Percentiles rank a stretch among this genome's conserved stretches.
Evolutionary conservation across 2,888 invertebrate genomes (phyloP).

Genomic region (Slavum lentiscoides): DNA sequence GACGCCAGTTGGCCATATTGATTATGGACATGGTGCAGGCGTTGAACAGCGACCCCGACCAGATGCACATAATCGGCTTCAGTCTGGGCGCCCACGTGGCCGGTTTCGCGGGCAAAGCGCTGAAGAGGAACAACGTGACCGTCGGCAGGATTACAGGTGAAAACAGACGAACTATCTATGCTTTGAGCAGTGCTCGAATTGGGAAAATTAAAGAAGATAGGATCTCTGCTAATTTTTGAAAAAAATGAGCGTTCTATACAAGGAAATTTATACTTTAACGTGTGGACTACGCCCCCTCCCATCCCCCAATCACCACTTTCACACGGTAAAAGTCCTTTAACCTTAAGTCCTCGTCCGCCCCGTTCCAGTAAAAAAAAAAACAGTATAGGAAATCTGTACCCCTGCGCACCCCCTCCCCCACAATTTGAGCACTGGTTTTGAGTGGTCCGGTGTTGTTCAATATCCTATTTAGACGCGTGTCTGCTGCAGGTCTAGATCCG

Average conservation of each 20-base stretch:
- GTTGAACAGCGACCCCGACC: conserved; percentile 61
- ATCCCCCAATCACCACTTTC: no score
- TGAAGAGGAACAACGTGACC: conserved; percentile 61
- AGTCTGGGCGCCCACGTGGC: conserved; percentile 68
- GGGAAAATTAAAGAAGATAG: no score
- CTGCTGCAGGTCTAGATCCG: conserved; percentile 62
- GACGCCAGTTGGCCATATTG: conserved; percentile 65
- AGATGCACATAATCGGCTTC: conserved; percentile 66
- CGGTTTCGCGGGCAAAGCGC: conserved; percentile 65
- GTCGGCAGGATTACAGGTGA: conserved; percentile 65
- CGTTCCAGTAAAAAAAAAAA: no score
- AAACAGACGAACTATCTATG: conserved; percentile 59
- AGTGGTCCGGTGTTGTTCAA: neutral
- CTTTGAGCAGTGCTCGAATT: no score
- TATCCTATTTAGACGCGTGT: neutral
- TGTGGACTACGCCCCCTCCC: no score
- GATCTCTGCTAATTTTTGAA: no score
- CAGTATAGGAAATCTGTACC: no score
- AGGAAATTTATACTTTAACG: no score
- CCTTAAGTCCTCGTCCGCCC: no score
- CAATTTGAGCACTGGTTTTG: neutral
- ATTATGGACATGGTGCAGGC: conserved; percentile 61
- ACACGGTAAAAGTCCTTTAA: no score
- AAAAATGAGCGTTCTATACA: no score
- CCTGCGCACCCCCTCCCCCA: no score